Evolutionary conservation across 2,888 invertebrate genomes (phyloP).

Genomic region (Allacma fusca): DNA sequence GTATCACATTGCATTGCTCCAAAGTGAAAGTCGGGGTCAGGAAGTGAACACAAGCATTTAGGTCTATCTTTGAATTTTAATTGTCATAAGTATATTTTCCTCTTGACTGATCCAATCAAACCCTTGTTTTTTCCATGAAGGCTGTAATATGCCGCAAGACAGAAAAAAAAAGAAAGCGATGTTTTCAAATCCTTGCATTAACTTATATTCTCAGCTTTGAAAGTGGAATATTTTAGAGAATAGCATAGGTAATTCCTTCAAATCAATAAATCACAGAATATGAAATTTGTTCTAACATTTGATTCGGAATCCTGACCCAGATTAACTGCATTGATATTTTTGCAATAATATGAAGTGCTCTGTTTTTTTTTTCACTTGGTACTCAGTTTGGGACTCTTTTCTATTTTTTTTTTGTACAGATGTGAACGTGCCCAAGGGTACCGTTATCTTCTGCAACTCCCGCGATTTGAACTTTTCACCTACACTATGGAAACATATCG

Average conservation of each 20-base stretch:
- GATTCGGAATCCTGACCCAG: conserved; percentile 26
- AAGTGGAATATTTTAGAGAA: neutral
- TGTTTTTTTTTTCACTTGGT: neutral
- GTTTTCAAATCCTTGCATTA: neutral
- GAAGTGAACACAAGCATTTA: conserved; percentile 31
- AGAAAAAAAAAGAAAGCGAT: conserved; percentile 28
- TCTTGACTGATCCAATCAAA: neutral
- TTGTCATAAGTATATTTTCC: neutral
- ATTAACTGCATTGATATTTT: conserved; percentile 12
- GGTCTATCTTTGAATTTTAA: conserved; percentile 29
- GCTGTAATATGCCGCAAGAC: no score
- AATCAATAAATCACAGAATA: conserved; percentile 31
- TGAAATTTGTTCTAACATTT: conserved; percentile 19
- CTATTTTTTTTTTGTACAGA: conserved; percentile 66
- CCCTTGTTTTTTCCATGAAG: neutral
- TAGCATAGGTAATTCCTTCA: conserved; percentile 9
- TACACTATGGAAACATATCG: conserved; percentile 73
- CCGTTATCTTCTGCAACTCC: conserved; percentile 84
- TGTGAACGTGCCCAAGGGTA: conserved; percentile 77
- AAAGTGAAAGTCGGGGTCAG: conserved; percentile 42
- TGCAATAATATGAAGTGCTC: conserved; percentile 18
- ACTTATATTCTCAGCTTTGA: neutral
- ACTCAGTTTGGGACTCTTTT: neutral
- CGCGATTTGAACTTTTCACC: conserved; percentile 80
- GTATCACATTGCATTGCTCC: neutral